Evolutionary conservation across 1,140 invertebrate genomes (phyloP), one percentile per base, ranked within the genome.

Genomic region (Drosophila setifemur): DNA sequence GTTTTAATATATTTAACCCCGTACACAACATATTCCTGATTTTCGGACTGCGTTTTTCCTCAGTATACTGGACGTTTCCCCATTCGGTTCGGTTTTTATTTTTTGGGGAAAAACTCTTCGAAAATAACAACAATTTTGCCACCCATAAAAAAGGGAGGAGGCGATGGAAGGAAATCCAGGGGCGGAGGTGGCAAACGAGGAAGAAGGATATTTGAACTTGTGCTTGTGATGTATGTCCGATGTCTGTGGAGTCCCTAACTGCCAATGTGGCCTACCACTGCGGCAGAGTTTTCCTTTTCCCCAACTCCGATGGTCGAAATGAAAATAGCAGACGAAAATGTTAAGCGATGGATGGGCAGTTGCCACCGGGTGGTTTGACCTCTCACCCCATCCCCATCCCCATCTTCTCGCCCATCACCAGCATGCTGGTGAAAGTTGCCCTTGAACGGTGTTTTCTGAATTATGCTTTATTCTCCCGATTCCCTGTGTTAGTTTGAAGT

Each of bases 151-250:
- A 70, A 73, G 71, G 54, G 37, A 55, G 50, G 42, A 52, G 44
- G 35, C 53, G 37, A 14, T 48, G 37, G 69, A 31, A 44, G 48
- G 44, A 28, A 42, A 14, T 37, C 47, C 28, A 7, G 25, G 8
- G 37, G 12, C 2, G n/a, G 42, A 29, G 29, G 50, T 9, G 39
- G 42, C 58, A 53, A n/a, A 29, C 55, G 75, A 83, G 81, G 66
- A 71, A 71, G 67, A 60, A 74, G 79, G 79, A 83, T 79, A 83
- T 85, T 83, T 83, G 79, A 83, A 83, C 79, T 83, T 83, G 79
- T 74, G 75, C 78, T 60, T 70, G 57, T 81, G 79, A 85, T 85
- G 79, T 79, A 85, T 85, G 79, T 83, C 79, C 74, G 69, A 58
- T 45, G 54, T 54, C 42, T 70, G 49, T 70, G 66, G 57, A 55